Percentiles rank a stretch among this genome's conserved stretches.
These are phyloP conservation scores for Salminus brasiliensis DNA, from an alignment of 2,113 vertebrate genomes.

Conservation along the genomic window DNA sequence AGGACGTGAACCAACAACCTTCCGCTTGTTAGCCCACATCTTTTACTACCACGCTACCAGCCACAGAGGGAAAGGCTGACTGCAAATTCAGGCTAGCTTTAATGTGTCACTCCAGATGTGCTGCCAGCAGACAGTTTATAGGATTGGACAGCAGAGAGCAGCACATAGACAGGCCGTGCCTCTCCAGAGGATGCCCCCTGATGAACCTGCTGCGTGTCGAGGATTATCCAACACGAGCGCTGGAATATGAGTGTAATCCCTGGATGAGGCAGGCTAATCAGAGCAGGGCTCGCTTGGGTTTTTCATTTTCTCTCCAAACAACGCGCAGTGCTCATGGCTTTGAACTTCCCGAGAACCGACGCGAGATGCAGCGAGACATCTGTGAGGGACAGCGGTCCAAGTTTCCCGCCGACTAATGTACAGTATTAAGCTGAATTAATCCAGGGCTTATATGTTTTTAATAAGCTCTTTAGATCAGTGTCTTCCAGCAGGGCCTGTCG, in stretches of 20 bases:
- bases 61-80: not conserved
- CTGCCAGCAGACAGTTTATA: not conserved
- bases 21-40: too few relatives aligned
- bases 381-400: not conserved
- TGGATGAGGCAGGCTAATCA: slow-evolving; percentile 1
- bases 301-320: not conserved
- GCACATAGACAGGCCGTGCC: not conserved
- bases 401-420: not conserved
- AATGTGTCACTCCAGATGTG: not conserved
- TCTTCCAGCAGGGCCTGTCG: not conserved
- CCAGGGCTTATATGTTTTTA: slow-evolving; percentile 5
- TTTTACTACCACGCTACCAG: too few relatives aligned
- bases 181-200: not conserved
- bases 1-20: too few relatives aligned
- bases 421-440: slow-evolving; percentile 9
- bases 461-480: slow-evolving; percentile 7
- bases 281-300: not conserved
- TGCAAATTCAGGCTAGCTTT: not conserved
- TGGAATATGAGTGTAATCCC: slow-evolving; percentile 4
- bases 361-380: not conserved
- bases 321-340: not conserved
- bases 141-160: not conserved
- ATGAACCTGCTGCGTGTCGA: not conserved
- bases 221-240: not conserved
- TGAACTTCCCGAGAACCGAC: not conserved